Base-by-base conservation (phyloP, 2,797 vertebrate genomes). In the Sebastes itinus region DNA sequence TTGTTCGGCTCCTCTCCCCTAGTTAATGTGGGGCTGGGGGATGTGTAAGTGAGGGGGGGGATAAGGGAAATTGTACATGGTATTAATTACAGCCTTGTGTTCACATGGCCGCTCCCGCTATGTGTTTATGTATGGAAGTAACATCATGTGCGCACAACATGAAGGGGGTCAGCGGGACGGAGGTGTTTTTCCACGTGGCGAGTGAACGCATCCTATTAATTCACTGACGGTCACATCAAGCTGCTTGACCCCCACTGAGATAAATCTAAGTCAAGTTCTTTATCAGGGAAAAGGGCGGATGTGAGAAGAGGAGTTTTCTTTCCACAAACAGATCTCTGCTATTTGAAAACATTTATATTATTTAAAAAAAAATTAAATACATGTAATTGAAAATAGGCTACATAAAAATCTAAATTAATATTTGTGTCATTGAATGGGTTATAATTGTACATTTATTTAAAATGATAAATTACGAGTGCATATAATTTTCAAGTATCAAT, bases 31-130 rank as follows among this genome's bases (percentile, higher is more conserved):
- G 76, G 72, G 86, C 67, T 77, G 52, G 74, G 76, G 83, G 80
- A 69, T 33, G 25, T 65, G 79, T 68, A 58, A 42, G 42, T 52
- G 54, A 6, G 33, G 49, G 72, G 67, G 60, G 33, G 13, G 25
- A 5, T 13, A 74, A 25, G 86, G 88, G 77, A 83, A 79, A 86
- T 88, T 86, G 87, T 84, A 90, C 88, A 89, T 94, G 92, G 91
- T 93, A 92, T 94, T 94, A 93, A 94, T 94, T 94, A 94, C 77
- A 84, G 85, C 84, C 72, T 78, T 76, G 84, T 78, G 82, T 89
- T 91, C 88, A 82, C 88, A 90, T 90, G 87, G 86, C 88, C 59
- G 65, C 89, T 88, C 80, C 88, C 25, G 77, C 87, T 83, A 76
- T 72, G 87, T 94, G 94, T 93, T 93, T 93, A 89, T 87, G 83